Percentiles rank a stretch among this genome's conserved stretches.
phyloP scores from a whole-genome alignment of 2,797 vertebrate species.

The Hozukius guyotensis region DNA sequence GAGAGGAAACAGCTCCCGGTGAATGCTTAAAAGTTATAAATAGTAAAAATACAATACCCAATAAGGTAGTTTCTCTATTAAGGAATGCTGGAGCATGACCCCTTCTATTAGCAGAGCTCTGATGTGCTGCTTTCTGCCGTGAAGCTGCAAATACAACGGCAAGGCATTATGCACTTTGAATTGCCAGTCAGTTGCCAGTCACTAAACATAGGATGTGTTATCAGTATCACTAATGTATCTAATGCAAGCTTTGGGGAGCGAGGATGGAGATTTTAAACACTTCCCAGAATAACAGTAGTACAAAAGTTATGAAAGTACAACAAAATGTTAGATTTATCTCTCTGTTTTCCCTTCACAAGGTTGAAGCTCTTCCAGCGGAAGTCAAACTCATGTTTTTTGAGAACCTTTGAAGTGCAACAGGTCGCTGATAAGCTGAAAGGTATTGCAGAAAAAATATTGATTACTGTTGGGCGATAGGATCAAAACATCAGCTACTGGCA shows the following conservation, averaged over 20 bases:
- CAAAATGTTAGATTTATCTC: slow-evolving; percentile 76
- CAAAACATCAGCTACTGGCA: no score
- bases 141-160: slow-evolving; percentile 84
- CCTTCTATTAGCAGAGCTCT: slow-evolving; percentile 95
- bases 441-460: slow-evolving; percentile 18
- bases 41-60: not conserved
- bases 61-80: not conserved
- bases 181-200: not conserved
- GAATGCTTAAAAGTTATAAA: slow-evolving; percentile 75
- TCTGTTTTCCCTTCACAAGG: slow-evolving; percentile 97
- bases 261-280: no score
- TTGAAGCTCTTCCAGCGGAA: slow-evolving; percentile 98
- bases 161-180: not conserved
- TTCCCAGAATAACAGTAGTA: no score
- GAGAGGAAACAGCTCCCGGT: slow-evolving; percentile 83
- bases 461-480: not conserved
- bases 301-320: not conserved
- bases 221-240: not conserved
- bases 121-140: slow-evolving; percentile 96
- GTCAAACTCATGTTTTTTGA: slow-evolving; percentile 97
- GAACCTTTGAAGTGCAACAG: slow-evolving; percentile 95
- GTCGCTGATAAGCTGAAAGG: slow-evolving; percentile 92
- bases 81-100: slow-evolving; percentile 93
- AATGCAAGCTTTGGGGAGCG: not conserved
- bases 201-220: not conserved